Evolutionary conservation across 2,888 invertebrate genomes (phyloP).

Genomic region (Flexamia atlantica): DNA sequence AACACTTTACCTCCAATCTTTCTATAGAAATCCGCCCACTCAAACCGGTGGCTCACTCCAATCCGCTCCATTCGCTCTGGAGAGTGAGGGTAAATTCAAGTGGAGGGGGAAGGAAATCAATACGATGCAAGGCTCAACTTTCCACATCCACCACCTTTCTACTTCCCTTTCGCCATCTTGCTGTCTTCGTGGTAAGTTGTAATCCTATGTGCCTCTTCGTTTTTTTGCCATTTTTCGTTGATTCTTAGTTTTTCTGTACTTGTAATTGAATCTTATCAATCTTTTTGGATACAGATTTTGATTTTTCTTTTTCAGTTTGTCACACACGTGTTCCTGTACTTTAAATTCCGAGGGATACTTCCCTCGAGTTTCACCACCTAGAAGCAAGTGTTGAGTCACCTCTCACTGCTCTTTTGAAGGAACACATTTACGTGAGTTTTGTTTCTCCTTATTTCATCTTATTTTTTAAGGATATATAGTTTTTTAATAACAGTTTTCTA

Average conservation of each 20-base stretch:
- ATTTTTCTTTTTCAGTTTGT: background rate
- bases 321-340: constrained; percentile 17
- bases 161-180: constrained; percentile 54
- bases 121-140: background rate
- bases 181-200: constrained; percentile 56
- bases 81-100: too few relatives aligned
- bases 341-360: background rate
- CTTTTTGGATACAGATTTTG: background rate
- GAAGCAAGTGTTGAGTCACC: background rate
- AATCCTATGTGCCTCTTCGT: background rate
- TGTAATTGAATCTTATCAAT: background rate
- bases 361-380: background rate
- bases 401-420: constrained; percentile 8
- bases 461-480: too few relatives aligned
- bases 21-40: too few relatives aligned
- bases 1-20: too few relatives aligned
- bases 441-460: too few relatives aligned
- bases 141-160: background rate
- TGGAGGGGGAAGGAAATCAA: background rate
- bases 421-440: constrained; percentile 11
- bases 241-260: background rate
- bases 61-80: too few relatives aligned
- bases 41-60: too few relatives aligned
- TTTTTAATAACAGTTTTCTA: too few relatives aligned
- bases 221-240: background rate